These are phyloP conservation scores for Limnodromus scolopaceus DNA, from an alignment of 2,797 vertebrate species.

Conservation along the genomic window DNA sequence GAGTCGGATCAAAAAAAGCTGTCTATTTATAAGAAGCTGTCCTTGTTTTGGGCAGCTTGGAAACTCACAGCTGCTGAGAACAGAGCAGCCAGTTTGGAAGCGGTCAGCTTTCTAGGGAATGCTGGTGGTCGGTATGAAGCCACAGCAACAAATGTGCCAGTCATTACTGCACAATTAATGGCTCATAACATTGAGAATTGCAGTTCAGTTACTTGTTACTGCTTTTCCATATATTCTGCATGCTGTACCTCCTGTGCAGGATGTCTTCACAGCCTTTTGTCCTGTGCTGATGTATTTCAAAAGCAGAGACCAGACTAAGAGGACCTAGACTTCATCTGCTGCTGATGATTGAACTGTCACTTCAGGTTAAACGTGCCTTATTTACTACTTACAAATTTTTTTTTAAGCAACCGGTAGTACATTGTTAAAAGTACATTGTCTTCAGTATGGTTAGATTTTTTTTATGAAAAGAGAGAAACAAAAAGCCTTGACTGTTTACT, in stretches of 20 bases:
- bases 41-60: neutral
- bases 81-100: neutral
- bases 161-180: neutral
- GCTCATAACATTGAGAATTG: neutral
- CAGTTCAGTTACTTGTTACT: neutral
- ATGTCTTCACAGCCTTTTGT: neutral
- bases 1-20: neutral
- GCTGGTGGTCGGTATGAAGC: neutral
- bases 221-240: neutral
- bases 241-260: neutral
- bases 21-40: neutral
- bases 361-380: neutral
- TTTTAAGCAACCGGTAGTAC: neutral
- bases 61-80: neutral
- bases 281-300: neutral
- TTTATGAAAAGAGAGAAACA: neutral
- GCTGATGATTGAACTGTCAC: neutral
- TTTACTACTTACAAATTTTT: neutral
- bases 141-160: neutral
- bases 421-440: neutral
- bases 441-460: neutral
- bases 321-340: neutral
- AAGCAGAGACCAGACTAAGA: neutral
- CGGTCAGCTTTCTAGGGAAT: neutral
- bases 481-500: neutral